These are phyloP conservation scores for Mnemiopsis leidyi DNA, from an alignment of 37 sponge, comb jelly and placozoan genomes.

Conservation along the genomic window DNA sequence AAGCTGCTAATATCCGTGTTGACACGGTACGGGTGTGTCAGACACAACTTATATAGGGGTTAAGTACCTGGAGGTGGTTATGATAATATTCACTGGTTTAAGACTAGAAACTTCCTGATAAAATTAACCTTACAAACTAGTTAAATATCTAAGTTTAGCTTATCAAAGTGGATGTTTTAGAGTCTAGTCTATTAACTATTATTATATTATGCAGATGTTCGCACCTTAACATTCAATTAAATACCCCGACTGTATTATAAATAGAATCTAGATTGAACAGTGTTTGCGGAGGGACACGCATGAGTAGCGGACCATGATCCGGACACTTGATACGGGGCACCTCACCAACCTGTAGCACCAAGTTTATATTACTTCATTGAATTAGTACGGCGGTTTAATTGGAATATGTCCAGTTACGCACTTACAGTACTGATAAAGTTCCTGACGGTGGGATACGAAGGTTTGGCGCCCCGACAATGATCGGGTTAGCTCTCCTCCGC, in stretches of 20 bases:
- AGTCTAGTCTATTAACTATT: too few species aligned
- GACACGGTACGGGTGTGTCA: background rate
- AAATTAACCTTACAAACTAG: too few species aligned
- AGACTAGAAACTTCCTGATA: too few species aligned
- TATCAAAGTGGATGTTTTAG: too few species aligned
- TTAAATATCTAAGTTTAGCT: too few species aligned
- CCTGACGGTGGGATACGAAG: too few species aligned
- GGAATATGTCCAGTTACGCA: background rate
- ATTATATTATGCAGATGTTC: too few species aligned
- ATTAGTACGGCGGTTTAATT: background rate
- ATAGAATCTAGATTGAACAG: background rate
- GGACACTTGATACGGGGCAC: background rate
- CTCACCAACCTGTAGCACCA: background rate
- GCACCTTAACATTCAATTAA: too few species aligned
- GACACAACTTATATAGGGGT: too few species aligned
- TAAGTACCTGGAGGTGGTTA: too few species aligned
- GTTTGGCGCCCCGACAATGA: background rate
- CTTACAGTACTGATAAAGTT: background rate
- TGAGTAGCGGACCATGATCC: background rate
- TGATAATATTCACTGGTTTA: too few species aligned
- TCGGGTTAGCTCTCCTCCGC: background rate
- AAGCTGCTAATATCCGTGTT: background rate
- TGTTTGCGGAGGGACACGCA: background rate
- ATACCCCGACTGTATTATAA: background rate
- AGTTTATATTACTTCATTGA: background rate